Evolutionary conservation across 2,113 vertebrate genomes (phyloP).

Genomic region (Brachypodius melanocephalos): DNA sequence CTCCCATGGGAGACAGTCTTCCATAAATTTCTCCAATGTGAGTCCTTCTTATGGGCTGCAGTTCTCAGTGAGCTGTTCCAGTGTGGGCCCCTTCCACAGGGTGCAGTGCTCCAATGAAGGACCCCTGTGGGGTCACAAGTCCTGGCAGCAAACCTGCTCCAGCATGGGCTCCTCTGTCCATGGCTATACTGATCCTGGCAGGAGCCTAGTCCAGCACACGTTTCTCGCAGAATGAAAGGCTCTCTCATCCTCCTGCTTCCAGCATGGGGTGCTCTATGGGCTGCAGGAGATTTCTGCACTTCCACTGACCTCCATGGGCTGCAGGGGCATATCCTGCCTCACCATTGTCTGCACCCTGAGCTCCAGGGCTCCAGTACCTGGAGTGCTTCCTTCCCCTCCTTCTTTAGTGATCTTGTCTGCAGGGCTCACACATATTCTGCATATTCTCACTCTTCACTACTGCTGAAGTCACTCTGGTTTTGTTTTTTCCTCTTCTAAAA

Average conservation of each 20-base stretch:
- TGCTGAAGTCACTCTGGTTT: neutral
- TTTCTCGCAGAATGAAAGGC: neutral
- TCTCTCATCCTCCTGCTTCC: neutral
- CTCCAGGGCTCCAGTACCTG: neutral
- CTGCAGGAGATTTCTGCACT: neutral
- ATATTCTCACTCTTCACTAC: neutral
- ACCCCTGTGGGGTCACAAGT: neutral
- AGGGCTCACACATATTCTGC: neutral
- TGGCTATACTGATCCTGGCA: neutral
- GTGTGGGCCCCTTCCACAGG: too few relatives aligned
- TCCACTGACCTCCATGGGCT: neutral
- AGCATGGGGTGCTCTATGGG: neutral
- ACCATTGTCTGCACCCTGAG: neutral
- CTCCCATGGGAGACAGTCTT: neutral
- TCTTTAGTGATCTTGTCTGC: neutral
- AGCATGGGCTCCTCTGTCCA: neutral
- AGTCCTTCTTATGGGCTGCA: neutral
- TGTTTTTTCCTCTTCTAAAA: neutral
- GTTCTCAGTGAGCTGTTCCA: neutral
- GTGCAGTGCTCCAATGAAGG: neutral
- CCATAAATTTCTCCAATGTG: neutral
- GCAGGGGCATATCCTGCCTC: neutral
- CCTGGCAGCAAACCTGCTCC: neutral
- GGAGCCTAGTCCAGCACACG: fast-evolving
- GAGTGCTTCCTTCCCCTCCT: neutral